phyloP scores from a whole-genome alignment of 2,888 invertebrate species.

The Crocallis elinguaria region DNA sequence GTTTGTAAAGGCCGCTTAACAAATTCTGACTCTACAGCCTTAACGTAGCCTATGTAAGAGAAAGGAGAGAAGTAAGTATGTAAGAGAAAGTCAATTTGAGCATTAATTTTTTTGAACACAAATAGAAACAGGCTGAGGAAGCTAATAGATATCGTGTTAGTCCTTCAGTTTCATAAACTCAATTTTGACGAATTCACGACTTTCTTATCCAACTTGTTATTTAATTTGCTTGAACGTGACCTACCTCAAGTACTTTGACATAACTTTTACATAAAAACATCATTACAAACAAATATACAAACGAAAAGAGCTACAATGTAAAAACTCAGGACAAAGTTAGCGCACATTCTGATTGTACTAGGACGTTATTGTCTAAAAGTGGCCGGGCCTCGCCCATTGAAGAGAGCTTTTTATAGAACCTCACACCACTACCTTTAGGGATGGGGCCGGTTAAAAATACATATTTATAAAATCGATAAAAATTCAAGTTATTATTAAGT shows the following conservation, averaged over 20 bases:
- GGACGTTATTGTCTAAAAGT: slow-evolving; percentile 16
- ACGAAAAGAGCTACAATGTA: neutral
- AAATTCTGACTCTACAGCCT: too few species aligned
- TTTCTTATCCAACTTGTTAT: too few species aligned
- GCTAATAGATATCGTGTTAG: too few species aligned
- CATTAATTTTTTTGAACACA: too few species aligned
- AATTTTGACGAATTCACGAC: too few species aligned
- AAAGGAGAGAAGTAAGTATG: too few species aligned
- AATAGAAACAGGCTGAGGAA: too few species aligned
- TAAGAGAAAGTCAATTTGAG: too few species aligned
- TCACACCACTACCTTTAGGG: slow-evolving; percentile 49
- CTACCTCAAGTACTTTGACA: neutral
- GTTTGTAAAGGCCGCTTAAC: too few species aligned
- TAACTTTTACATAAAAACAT: neutral
- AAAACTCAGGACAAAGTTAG: neutral
- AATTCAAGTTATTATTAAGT: neutral
- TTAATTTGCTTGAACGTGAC: neutral
- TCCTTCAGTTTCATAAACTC: too few species aligned
- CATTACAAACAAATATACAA: neutral
- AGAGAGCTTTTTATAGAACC: slow-evolving; percentile 57
- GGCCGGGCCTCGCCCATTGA: slow-evolving; percentile 11
- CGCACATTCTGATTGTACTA: slow-evolving; percentile 1
- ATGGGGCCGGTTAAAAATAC: slow-evolving; percentile 14
- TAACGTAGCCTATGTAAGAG: too few species aligned
- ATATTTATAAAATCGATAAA: slow-evolving; percentile 3